phyloP scores from a whole-genome alignment of 2,797 vertebrate species.

The Lates japonicus region DNA sequence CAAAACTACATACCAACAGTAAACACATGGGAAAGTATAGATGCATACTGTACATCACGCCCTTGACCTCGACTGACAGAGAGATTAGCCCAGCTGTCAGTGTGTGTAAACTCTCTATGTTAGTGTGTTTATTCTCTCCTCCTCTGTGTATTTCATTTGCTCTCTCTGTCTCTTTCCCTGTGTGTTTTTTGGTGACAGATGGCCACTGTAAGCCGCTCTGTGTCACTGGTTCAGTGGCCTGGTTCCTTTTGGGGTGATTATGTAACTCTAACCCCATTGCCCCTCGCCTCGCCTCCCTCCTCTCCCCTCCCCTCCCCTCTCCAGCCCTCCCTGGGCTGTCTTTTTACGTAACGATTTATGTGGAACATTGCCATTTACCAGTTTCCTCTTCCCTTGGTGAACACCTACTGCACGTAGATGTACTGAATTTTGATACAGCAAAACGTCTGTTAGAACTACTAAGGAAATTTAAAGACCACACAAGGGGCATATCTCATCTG shows the following conservation, averaged over 20 bases:
- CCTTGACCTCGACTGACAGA: slow-evolving; percentile 2
- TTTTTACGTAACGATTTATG: slow-evolving; percentile 73
- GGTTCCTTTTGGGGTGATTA: slow-evolving; percentile 78
- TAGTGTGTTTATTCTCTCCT: slow-evolving; percentile 24
- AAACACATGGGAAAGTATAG: neutral
- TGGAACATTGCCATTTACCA: slow-evolving; percentile 44
- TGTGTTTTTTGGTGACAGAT: slow-evolving; percentile 76
- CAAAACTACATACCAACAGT: neutral
- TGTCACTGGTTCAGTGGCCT: slow-evolving; percentile 81
- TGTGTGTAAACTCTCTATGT: neutral
- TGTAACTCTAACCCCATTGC: slow-evolving; percentile 72
- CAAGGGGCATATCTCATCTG: neutral
- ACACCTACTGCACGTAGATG: slow-evolving; percentile 16
- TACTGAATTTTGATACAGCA: neutral
- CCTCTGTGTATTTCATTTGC: slow-evolving; percentile 17
- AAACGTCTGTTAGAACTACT: neutral
- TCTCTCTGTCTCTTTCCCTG: slow-evolving; percentile 30
- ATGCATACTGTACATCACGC: neutral
- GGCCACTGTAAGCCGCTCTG: slow-evolving; percentile 72
- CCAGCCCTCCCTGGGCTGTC: slow-evolving; percentile 46
- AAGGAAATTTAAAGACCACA: neutral
- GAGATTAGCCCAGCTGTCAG: slow-evolving; percentile 19
- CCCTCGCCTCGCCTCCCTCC: slow-evolving; percentile 42
- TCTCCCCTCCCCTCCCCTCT: slow-evolving; percentile 18
- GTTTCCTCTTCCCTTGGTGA: slow-evolving; percentile 23